A percentile compares a stretch with the other conserved stretches of the same genome.
Conservation (phyloP, 2,797 vertebrate species). For the Iguana delicatissima region DNA sequence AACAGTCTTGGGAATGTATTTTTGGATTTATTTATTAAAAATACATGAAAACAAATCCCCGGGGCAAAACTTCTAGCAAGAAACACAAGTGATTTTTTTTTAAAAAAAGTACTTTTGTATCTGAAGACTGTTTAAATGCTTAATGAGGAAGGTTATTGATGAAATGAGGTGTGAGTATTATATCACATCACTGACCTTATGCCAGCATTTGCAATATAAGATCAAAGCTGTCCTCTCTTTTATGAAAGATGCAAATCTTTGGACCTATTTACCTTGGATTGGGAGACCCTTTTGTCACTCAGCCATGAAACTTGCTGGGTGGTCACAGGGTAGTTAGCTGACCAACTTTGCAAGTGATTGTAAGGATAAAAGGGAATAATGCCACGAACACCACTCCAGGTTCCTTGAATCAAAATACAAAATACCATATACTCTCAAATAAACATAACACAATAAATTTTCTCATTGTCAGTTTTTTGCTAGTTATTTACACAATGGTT, state of each 20-base stretch:
- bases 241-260: conserved; percentile 13
- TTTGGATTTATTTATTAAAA: not conserved
- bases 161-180: not conserved
- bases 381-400: not conserved
- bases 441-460: not conserved
- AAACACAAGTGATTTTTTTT: not conserved
- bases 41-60: not conserved
- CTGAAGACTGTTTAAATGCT: not conserved
- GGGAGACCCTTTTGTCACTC: not conserved
- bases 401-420: not conserved
- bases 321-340: not conserved
- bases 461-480: not conserved
- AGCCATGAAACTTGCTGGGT: conserved; percentile 2
- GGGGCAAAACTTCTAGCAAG: not conserved
- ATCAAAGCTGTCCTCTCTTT: conserved; percentile 1
- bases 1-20: not conserved
- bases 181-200: conserved; percentile 1
- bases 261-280: conserved; percentile 18
- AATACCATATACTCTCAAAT: not conserved
- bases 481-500: not conserved
- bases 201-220: not conserved
- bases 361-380: not conserved
- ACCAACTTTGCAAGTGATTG: not conserved
- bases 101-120: not conserved
- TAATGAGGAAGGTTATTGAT: conserved; percentile 15